A percentile compares a stretch with the other conserved stretches of the same genome.
Evolutionary conservation across 2,888 invertebrate genomes (phyloP).

Genomic region (Xiphydria camelus): DNA sequence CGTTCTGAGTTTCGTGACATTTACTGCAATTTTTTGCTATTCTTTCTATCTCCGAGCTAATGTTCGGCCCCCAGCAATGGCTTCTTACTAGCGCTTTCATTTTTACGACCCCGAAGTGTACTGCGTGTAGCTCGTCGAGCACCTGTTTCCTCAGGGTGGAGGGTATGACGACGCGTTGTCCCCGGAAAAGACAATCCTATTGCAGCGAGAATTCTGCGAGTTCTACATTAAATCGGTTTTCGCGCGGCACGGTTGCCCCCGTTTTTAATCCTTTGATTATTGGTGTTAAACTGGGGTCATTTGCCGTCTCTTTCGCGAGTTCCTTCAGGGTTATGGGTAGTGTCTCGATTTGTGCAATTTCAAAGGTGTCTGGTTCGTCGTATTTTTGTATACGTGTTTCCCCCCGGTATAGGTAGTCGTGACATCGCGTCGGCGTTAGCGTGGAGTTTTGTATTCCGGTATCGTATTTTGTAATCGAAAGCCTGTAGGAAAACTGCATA

Average conservation of each 20-base stretch:
- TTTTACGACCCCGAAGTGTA: conserved; percentile 18
- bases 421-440: conserved; percentile 25
- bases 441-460: conserved; percentile 11
- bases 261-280: neutral
- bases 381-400: neutral
- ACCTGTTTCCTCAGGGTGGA: neutral
- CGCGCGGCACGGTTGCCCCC: neutral
- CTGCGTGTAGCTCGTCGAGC: conserved; percentile 4
- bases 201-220: neutral
- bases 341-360: conserved; percentile 15
- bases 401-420: conserved; percentile 11
- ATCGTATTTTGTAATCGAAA: conserved; percentile 19
- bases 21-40: neutral
- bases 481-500: conserved; percentile 23
- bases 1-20: conserved; percentile 3
- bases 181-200: neutral
- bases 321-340: conserved; percentile 17
- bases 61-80: conserved; percentile 20
- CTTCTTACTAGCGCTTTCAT: conserved; percentile 15
- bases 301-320: neutral
- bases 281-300: neutral
- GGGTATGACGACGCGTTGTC: neutral
- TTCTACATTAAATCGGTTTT: neutral
- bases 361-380: conserved; percentile 12
- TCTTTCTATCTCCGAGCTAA: neutral